These are phyloP conservation scores for Scelioninae gen. 1 DNA, from an alignment of 2,888 invertebrate genomes.

Conservation along the genomic window DNA sequence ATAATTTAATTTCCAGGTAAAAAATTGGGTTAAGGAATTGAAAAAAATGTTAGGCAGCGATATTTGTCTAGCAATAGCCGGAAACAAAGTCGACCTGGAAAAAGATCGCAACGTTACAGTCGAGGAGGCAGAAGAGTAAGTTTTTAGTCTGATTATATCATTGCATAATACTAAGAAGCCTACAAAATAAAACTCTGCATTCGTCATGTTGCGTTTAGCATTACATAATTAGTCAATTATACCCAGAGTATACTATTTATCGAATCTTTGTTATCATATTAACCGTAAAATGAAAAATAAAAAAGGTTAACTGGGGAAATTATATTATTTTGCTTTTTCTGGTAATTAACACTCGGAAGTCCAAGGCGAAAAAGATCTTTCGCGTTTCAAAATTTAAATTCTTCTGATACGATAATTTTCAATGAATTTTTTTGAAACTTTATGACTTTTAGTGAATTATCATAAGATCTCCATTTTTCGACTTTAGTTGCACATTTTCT, in stretches of 20 bases:
- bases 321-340: too few species aligned
- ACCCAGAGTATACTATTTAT: background rate
- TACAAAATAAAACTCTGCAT: slow-evolving; percentile 8
- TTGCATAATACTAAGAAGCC: slow-evolving; percentile 55
- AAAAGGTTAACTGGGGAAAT: too few species aligned
- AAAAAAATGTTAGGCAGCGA: slow-evolving; percentile 97
- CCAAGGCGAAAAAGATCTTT: too few species aligned
- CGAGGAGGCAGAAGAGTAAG: slow-evolving; percentile 94
- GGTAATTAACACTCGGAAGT: too few species aligned
- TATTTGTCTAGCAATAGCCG: slow-evolving; percentile 96
- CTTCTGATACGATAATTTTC: too few species aligned
- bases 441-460: too few species aligned
- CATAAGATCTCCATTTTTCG: too few species aligned
- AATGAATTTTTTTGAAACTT: too few species aligned
- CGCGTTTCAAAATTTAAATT: too few species aligned
- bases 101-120: slow-evolving; percentile 93
- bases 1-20: slow-evolving; percentile 87
- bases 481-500: too few species aligned
- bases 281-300: too few species aligned
- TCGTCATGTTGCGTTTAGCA: slow-evolving; percentile 29
- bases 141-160: slow-evolving; percentile 67
- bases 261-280: slow-evolving; percentile 1
- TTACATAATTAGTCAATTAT: slow-evolving; percentile 44
- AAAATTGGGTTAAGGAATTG: slow-evolving; percentile 99
- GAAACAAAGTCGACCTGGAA: slow-evolving; percentile 98